These are phyloP conservation scores for Lucifuga dentata DNA, from an alignment of 2,113 vertebrate genomes.

Conservation along the genomic window DNA sequence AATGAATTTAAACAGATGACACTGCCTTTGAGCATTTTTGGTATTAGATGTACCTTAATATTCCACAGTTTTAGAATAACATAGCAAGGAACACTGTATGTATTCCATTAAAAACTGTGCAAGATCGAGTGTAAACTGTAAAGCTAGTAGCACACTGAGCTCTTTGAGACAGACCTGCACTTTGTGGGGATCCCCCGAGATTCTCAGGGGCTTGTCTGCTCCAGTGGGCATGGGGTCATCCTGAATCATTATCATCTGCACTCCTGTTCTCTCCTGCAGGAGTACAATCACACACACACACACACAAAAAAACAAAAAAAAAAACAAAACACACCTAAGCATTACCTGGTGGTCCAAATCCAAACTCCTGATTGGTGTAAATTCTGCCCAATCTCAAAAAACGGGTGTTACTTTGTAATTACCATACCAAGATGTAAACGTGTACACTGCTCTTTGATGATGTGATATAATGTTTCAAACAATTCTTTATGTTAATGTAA, in stretches of 20 bases:
- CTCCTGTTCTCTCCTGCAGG: conserved; percentile 94
- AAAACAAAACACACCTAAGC: conserved; percentile 20
- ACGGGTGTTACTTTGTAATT: conserved; percentile 1
- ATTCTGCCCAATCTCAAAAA: conserved; percentile 11
- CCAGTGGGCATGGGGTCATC: conserved; percentile 96
- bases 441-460: too few species aligned
- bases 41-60: too few species aligned
- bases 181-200: conserved; percentile 98
- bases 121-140: conserved; percentile 50
- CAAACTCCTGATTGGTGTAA: conserved; percentile 1
- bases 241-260: conserved; percentile 99
- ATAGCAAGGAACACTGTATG: conserved; percentile 6
- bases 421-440: background rate
- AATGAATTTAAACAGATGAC: too few species aligned
- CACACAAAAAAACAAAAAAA: too few species aligned
- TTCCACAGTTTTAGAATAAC: too few species aligned
- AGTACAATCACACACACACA: conserved; percentile 29
- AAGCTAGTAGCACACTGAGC: conserved; percentile 14
- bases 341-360: conserved; percentile 38
- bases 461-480: background rate
- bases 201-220: conserved; percentile 97
- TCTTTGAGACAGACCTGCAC: conserved; percentile 87
- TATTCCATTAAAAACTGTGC: conserved; percentile 59
- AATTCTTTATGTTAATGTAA: too few species aligned
- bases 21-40: too few species aligned